Base-by-base conservation (phyloP, 2,113 vertebrate genomes). In the Bos javanicus region DNA sequence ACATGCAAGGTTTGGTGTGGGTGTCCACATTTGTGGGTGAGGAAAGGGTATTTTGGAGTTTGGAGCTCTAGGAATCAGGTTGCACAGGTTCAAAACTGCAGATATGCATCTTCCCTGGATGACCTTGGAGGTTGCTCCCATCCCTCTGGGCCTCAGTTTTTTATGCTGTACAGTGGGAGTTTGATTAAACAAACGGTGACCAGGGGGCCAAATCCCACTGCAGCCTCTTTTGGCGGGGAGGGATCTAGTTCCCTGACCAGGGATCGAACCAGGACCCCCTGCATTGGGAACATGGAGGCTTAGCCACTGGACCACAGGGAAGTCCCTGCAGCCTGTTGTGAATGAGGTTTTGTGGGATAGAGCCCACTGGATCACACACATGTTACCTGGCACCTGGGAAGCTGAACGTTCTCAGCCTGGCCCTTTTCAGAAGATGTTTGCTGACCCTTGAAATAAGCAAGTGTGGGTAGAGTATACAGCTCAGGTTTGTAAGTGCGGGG, bases 391-490 rank as follows among this genome's bases (percentile, higher is more conserved):
- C 14, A 5, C 60, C 46, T 46, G 19, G 8, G 25, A 33, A 25
- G 56, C 15, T 10, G 80, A n/a, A 74, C 7, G 26, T 7, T 14
- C 26, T 25, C 26, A 1, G 12, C 17, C 17, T 36, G 59, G 13
- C 76, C 43, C 76, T 21, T 86, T 67, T 43, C 74, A 52, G 62
- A 74, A 83, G 15, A 7, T 19, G 36, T 17, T 36, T 43, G 2
- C 36, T 21, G 6, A 43, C 7, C 64, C 21, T 48, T 25, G 26
- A 56, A 25, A 52, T 28, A 48, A 17, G 2, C 30, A 3, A 5
- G 14, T 28, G 23, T 6, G 1, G 1, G 7, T 7, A 28, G 1
- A 17, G 15, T 19, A 4, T 33, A 57, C 33, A 46, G 16, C 60
- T 23, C 7, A 17, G 19, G 8, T 30, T 16, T n/a, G 15, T 57